phyloP scores from a whole-genome alignment of 1,140 invertebrate species.

The Idris sp. region DNA sequence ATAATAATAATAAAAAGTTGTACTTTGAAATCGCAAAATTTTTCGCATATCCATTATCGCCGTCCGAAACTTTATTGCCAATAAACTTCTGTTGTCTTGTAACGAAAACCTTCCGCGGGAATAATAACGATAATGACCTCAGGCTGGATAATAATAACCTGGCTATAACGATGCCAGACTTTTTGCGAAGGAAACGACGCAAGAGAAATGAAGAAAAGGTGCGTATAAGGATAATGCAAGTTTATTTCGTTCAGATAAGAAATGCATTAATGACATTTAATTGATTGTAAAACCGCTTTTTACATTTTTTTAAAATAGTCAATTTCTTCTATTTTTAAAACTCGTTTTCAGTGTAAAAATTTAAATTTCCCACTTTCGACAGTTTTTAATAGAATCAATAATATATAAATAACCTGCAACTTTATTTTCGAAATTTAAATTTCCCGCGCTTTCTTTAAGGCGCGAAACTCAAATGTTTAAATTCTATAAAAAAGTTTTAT shows the following conservation, averaged over 20 bases:
- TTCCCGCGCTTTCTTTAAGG: too few relatives aligned
- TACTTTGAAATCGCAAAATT: conserved; percentile 50
- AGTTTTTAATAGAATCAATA: too few relatives aligned
- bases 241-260: conserved; percentile 22
- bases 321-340: too few relatives aligned
- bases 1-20: conserved; percentile 50
- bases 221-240: conserved; percentile 47
- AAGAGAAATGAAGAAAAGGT: conserved; percentile 34
- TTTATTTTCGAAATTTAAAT: too few relatives aligned
- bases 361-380: background rate
- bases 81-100: conserved; percentile 66
- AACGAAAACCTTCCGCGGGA: conserved; percentile 65
- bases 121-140: conserved; percentile 69
- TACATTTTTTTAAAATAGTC: background rate
- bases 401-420: too few relatives aligned
- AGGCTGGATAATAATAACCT: conserved; percentile 69
- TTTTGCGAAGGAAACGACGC: conserved; percentile 48
- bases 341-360: background rate
- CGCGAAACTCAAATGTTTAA: too few relatives aligned
- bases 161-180: conserved; percentile 62
- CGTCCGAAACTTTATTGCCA: conserved; percentile 63
- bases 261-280: conserved; percentile 36
- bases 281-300: conserved; percentile 18
- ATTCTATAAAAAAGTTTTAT: too few relatives aligned
- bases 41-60: conserved; percentile 57